Percentiles rank a stretch among this genome's conserved stretches.
Evolutionary conservation across 2,797 vertebrate species (phyloP).

Genomic region (Pantherophis alleghaniensis): DNA sequence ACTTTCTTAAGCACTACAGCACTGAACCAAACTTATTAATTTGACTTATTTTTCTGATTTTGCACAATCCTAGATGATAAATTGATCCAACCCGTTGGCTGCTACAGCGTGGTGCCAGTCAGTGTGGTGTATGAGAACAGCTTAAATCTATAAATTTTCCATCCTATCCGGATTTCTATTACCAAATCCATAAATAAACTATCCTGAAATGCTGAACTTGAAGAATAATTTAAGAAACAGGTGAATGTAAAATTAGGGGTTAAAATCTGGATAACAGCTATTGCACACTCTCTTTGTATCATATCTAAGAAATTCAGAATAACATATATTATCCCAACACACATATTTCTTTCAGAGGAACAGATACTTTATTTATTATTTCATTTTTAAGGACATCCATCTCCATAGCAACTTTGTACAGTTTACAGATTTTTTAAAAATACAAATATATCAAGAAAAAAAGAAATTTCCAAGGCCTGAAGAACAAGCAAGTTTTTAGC

Average conservation of each 20-base stretch:
- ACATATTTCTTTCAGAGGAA: neutral
- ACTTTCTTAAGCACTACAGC: neutral
- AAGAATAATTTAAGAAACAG: neutral
- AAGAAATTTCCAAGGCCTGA: neutral
- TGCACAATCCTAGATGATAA: neutral
- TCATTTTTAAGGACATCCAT: neutral
- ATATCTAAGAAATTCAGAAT: neutral
- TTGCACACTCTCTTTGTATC: neutral
- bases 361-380: neutral
- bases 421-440: neutral
- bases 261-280: neutral
- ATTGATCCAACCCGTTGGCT: neutral
- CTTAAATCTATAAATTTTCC: neutral
- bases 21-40: neutral
- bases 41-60: neutral
- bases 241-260: neutral
- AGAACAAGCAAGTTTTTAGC: neutral
- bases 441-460: neutral
- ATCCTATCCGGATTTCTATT: no score
- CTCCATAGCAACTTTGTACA: neutral
- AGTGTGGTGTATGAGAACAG: neutral
- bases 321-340: neutral
- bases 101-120: neutral
- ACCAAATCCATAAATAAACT: neutral
- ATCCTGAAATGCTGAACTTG: neutral